Base-by-base conservation (phyloP, 2,113 vertebrate genomes). In the Paradoxurus hermaphroditus region DNA sequence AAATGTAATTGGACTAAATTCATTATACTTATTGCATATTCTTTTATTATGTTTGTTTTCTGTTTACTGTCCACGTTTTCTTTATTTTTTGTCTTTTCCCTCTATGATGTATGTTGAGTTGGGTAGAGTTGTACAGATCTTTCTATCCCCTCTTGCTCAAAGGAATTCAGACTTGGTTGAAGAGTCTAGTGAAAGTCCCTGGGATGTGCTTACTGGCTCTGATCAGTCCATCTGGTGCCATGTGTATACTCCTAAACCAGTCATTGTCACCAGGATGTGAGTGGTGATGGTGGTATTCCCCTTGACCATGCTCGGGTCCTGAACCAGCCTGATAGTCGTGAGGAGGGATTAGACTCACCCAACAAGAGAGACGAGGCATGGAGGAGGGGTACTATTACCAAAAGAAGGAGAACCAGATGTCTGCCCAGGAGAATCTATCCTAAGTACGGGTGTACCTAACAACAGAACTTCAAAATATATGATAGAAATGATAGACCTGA, bases 41-140 rank as follows among this genome's bases (percentile, higher is more conserved):
- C 70, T 78, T 68, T 95, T 78, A 83, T 91, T 68, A 83, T 41
- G 92, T 91, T 92, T 63, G 29, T 72, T 75, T 75, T 73, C 53
- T 92, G 36, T 36, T 53, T 18, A 31, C 7, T 86, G 31, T 56
- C 36, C 11, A 16, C 65, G 51, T 92, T 14, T 41, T 39, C 25
- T 16, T 44, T 82, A 34, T 85, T 53, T 13, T 7, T 25, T 65
- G 13, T 7, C 11, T 34, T 36, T 62, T 25, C 78, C 11, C 51
- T 67, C 29, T 68, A 0, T 25, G 49, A 59, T 44, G 7, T 23
- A 6, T 75, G 34, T 67, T 41, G 36, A 94, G 27, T 3, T 68
- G 67, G 62, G 16, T 23, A 59, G 34, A 12, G 39, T 34, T 73
- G 15, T 7, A 9, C 12, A 46, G 31, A 25, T 27, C 19, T 68